Percentiles rank a stretch among this genome's conserved stretches.
Conservation (phyloP, 2,113 vertebrate genomes). For the Etheostoma cragini region DNA sequence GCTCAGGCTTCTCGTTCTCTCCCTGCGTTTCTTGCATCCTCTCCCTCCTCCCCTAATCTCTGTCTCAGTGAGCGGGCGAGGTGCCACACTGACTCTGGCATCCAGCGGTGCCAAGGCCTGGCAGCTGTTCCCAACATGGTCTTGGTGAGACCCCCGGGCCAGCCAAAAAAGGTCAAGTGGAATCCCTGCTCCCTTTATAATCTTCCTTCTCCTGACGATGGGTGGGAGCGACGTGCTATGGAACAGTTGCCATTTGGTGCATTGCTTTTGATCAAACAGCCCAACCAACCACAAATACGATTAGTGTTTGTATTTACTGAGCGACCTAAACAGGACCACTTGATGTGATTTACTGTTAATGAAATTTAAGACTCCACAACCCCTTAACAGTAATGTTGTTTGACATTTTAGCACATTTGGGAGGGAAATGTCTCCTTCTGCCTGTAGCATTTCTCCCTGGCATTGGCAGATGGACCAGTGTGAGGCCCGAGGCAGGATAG, state of each 20-base stretch:
- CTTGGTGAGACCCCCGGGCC: slow-evolving; percentile 29
- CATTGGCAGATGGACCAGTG: background rate
- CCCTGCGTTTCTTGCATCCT: background rate
- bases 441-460: slow-evolving; percentile 4
- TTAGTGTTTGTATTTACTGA: background rate
- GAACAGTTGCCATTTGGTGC: slow-evolving; percentile 14
- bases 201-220: slow-evolving; percentile 36
- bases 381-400: background rate
- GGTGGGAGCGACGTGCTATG: background rate
- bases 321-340: background rate
- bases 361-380: too few species aligned
- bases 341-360: background rate
- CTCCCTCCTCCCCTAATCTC: slow-evolving; percentile 43
- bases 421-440: background rate
- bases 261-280: slow-evolving; percentile 9
- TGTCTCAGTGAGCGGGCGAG: slow-evolving; percentile 42
- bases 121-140: slow-evolving; percentile 48
- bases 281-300: too few species aligned
- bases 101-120: slow-evolving; percentile 47
- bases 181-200: slow-evolving; percentile 54
- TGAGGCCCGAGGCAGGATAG: slow-evolving; percentile 3
- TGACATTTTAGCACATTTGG: slow-evolving; percentile 7
- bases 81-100: slow-evolving; percentile 52
- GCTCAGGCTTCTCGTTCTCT: background rate
- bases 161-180: slow-evolving; percentile 66